Conservation (phyloP, 2,888 invertebrate species). For the Lumbricus terrestris region DNA sequence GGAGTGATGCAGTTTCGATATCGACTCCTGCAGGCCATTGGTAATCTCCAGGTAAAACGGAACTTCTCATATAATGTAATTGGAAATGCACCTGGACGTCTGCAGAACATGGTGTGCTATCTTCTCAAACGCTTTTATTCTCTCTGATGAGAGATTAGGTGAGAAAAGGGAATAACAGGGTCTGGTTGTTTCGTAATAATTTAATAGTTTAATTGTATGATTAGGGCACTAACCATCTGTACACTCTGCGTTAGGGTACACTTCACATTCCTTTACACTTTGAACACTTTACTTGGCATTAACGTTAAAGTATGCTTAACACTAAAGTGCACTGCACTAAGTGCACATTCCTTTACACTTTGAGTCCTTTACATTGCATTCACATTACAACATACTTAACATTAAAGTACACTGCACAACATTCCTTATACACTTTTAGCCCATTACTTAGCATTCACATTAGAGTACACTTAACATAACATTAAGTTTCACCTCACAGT, state of each 20-base stretch:
- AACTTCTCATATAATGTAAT: not conserved
- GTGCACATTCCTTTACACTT: slow-evolving; percentile 26
- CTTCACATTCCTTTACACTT: too few relatives aligned
- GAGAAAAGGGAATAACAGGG: not conserved
- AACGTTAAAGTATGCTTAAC: not conserved
- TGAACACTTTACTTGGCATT: not conserved
- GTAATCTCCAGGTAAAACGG: slow-evolving; percentile 75
- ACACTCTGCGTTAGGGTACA: too few relatives aligned
- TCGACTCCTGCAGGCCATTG: slow-evolving; percentile 86
- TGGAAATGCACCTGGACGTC: not conserved
- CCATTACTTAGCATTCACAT: slow-evolving; percentile 58
- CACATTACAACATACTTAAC: not conserved
- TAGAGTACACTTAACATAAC: not conserved
- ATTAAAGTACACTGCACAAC: not conserved
- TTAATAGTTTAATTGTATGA: too few relatives aligned
- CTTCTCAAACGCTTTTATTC: not conserved
- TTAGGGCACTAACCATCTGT: too few relatives aligned
- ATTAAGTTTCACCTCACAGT: not conserved
- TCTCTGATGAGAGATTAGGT: not conserved
- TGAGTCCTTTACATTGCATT: slow-evolving; percentile 58
- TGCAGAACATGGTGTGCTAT: not conserved
- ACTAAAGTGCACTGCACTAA: not conserved
- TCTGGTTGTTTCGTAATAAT: not conserved
- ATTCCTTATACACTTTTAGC: slow-evolving; percentile 33
- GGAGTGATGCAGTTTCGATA: slow-evolving; percentile 84